These are phyloP conservation scores for Stenchaetothrips biformis DNA, from an alignment of 2,888 invertebrate species.

Conservation along the genomic window DNA sequence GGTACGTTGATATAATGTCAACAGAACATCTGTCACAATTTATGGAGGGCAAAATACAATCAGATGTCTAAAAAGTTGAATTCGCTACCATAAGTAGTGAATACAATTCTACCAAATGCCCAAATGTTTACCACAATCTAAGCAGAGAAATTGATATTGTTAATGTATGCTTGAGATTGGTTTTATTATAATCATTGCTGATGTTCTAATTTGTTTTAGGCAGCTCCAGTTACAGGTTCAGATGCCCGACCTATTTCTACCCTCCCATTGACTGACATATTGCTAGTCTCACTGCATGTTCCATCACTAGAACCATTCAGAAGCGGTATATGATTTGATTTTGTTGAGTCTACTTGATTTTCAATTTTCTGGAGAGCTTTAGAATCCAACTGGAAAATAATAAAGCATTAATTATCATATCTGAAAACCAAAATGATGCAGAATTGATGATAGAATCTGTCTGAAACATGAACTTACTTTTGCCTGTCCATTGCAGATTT, in stretches of 20 bases:
- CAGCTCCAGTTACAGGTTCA: slow-evolving; percentile 14
- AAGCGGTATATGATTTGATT: background rate
- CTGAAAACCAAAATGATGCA: background rate
- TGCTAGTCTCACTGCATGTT: background rate
- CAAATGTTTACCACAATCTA: background rate
- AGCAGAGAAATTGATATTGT: background rate
- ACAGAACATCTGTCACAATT: too few relatives aligned
- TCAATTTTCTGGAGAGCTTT: background rate
- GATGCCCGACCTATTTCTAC: background rate
- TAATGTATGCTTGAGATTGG: background rate
- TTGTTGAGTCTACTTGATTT: background rate
- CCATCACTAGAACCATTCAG: background rate
- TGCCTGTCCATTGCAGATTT: background rate
- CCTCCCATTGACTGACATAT: background rate
- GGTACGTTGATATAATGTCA: too few relatives aligned
- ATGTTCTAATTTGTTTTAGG: background rate
- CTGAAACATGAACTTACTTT: background rate
- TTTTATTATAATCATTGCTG: background rate
- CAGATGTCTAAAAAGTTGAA: too few relatives aligned
- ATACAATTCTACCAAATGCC: too few relatives aligned
- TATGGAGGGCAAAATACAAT: too few relatives aligned
- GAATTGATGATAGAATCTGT: too few relatives aligned
- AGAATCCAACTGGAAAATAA: background rate
- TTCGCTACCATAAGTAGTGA: too few relatives aligned
- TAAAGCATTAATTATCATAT: background rate